Percentiles rank a stretch among this genome's conserved stretches.
Evolutionary conservation across 2,797 vertebrate genomes (phyloP).

Genomic region (Lithobates pipiens): DNA sequence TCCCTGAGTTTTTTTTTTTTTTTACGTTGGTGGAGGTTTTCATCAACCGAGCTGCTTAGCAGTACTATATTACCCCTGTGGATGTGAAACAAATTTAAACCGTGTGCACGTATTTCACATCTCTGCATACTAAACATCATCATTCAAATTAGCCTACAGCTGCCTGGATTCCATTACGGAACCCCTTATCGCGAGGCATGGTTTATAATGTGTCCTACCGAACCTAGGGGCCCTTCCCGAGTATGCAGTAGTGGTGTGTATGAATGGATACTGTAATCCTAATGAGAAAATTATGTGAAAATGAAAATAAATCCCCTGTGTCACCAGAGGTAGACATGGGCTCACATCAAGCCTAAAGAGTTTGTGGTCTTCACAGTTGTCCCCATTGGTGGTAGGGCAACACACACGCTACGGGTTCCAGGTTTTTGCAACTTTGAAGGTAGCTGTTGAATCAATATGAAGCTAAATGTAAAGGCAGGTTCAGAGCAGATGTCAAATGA

Average conservation of each 20-base stretch:
- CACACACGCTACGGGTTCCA: too few species aligned
- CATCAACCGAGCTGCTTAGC: conserved; percentile 61
- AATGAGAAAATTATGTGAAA: too few species aligned
- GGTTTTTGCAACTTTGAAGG: too few species aligned
- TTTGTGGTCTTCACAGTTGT: too few species aligned
- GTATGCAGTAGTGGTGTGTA: conserved; percentile 5
- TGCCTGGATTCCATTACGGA: conserved; percentile 61
- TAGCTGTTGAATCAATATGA: too few species aligned
- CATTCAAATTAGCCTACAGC: conserved; percentile 57
- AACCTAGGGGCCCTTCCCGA: conserved; percentile 33
- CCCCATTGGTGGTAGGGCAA: too few species aligned
- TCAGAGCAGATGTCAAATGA: too few species aligned
- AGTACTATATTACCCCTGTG: conserved; percentile 65
- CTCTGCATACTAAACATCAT: conserved; percentile 62
- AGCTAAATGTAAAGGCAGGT: too few species aligned
- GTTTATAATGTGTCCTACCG: conserved; percentile 19
- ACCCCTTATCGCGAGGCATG: conserved; percentile 44
- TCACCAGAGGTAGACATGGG: too few species aligned
- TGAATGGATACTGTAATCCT: conserved; percentile 4
- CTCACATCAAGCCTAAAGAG: too few species aligned
- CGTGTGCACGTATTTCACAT: conserved; percentile 63
- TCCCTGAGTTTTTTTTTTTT: conserved; percentile 2
- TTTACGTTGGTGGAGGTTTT: conserved; percentile 57
- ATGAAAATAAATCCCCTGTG: too few species aligned
- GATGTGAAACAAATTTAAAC: conserved; percentile 65